Base-by-base conservation (phyloP, 2,113 vertebrate species). In the Ornithorhynchus anatinus region DNA sequence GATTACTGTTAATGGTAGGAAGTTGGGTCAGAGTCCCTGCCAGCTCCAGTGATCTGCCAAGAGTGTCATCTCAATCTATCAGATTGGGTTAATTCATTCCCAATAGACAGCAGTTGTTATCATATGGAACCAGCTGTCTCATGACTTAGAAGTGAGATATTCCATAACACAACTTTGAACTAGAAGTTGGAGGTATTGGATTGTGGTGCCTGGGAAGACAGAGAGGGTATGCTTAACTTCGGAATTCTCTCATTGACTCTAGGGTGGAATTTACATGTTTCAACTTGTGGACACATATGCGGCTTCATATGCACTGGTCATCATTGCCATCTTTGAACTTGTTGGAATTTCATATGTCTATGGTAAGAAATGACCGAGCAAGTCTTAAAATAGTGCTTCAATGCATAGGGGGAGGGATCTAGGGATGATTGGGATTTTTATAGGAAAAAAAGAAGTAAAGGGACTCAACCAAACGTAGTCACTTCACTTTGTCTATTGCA, bases 231-330 rank as follows among this genome's bases (percentile, higher is more conserved):
- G 1, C 10, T 0, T 72, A 52, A 86, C 27, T 10, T 1, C 22
- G 40, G 7, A 15, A 16, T 52, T 75, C n/a, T 62, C 1, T 85
- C 6, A 58, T 59, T 54, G 74, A 48, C 33, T 15, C 59, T 74
- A 96, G 96, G 95, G 93, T 78, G 95, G 95, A 23, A 96, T 96
- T 86, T 96, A 96, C 53, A 96, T 96, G 95, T 88, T 96, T n/a
- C 95, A 96, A 84, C 92, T 96, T 13, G 95, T 96, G 83, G 96
- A 96, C 69, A 96, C 94, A 0, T 96, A 93, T 0, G 96, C 96
- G 35, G 96, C 96, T 25, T 96, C 96, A 45, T 96, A 96, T 4
- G 96, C 96, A 37, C 93, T 96, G 0, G 95, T 96, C 76, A 96
- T 96, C 75, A 95, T 96, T 16, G 96, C 95, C 57, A 96, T 96